Percentiles rank a stretch among this genome's conserved stretches.
These are phyloP conservation scores for Puffinus mauretanicus DNA, from an alignment of 2,113 vertebrate genomes.

Conservation along the genomic window DNA sequence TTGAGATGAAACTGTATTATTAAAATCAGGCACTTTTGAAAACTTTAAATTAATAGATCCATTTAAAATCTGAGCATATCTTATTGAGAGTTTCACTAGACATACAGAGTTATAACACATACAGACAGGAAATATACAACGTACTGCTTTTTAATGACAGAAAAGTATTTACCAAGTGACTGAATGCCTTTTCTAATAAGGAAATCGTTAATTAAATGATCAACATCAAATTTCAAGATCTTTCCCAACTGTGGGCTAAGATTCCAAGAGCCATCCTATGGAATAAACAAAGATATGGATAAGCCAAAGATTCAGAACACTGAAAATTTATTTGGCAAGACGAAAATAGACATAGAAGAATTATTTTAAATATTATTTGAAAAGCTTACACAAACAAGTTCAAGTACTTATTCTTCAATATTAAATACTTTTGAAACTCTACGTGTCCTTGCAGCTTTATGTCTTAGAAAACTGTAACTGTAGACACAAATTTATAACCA, in stretches of 20 bases:
- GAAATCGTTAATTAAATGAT: conserved; percentile 74
- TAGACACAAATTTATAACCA: background rate
- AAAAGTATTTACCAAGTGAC: conserved; percentile 78
- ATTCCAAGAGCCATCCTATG: conserved; percentile 86
- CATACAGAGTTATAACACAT: background rate
- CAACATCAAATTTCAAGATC: conserved; percentile 70
- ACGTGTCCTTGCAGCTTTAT: background rate
- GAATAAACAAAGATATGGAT: conserved; percentile 23
- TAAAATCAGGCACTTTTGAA: background rate
- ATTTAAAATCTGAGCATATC: background rate
- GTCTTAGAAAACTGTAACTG: background rate
- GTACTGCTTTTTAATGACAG: background rate
- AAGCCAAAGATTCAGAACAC: background rate
- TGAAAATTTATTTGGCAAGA: background rate
- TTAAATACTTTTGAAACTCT: background rate
- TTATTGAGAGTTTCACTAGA: background rate
- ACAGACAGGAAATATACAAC: background rate
- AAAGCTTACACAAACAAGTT: background rate
- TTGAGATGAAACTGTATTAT: background rate
- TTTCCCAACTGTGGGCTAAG: conserved; percentile 72
- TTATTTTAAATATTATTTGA: background rate
- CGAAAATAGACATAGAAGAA: background rate
- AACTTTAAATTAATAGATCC: background rate
- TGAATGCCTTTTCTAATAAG: conserved; percentile 81
- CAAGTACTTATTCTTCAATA: background rate